A percentile compares a stretch with the other conserved stretches of the same genome.
Evolutionary conservation across 1,140 invertebrate genomes (phyloP).

Genomic region (Pteromalus puparum): DNA sequence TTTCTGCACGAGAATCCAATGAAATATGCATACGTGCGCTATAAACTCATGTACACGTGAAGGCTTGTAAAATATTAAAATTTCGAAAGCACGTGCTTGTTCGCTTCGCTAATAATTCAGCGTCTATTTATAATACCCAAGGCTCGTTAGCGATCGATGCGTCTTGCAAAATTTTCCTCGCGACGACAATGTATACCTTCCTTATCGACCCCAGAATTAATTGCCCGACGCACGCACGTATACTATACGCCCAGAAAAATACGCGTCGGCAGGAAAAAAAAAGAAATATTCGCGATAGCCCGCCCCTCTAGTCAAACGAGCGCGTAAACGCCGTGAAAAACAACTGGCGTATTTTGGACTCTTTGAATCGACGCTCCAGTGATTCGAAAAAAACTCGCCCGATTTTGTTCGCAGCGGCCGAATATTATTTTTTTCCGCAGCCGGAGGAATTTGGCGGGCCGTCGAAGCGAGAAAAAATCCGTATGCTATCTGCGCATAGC

Average conservation of each 20-base stretch:
- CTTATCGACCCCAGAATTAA: background rate
- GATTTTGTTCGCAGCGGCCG: background rate
- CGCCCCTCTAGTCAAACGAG: background rate
- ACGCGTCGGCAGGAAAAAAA: background rate
- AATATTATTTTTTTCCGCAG: constrained; percentile 1
- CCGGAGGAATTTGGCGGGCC: background rate
- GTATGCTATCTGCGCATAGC: too few species aligned
- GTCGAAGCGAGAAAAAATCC: constrained; percentile 11
- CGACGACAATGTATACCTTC: background rate
- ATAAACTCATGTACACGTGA: too few species aligned
- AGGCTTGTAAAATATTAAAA: background rate
- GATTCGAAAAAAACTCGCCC: constrained; percentile 19
- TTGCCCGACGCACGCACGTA: background rate
- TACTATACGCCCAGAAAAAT: background rate
- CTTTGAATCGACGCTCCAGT: constrained; percentile 19
- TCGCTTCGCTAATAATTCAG: background rate
- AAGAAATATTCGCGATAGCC: background rate
- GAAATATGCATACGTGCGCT: too few species aligned
- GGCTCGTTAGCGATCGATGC: background rate
- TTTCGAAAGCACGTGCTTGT: background rate
- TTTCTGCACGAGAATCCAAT: too few species aligned
- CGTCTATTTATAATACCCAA: background rate
- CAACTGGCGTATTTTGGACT: constrained; percentile 10
- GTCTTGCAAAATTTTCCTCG: background rate
- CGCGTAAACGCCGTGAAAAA: constrained; percentile 6